Percentiles rank a stretch among this genome's conserved stretches.
phyloP scores from a whole-genome alignment of 2,797 vertebrate species.

The Clarias pachynema region DNA sequence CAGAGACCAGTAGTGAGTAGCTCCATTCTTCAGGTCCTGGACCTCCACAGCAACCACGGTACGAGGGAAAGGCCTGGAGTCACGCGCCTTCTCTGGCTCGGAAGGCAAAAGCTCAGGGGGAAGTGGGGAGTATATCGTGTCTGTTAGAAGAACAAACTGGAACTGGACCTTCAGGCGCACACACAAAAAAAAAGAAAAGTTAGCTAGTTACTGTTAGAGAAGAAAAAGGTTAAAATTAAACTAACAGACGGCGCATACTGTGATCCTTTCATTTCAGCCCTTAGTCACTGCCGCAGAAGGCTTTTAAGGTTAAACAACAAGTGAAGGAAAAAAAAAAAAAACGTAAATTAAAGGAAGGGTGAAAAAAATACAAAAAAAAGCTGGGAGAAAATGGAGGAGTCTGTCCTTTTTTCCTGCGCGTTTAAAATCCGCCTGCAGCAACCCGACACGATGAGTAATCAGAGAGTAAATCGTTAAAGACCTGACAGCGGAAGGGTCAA shows the following conservation, averaged over 20 bases:
- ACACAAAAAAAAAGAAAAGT: conserved; percentile 65
- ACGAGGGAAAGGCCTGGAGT: conserved; percentile 85
- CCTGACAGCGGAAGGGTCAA: conserved; percentile 33
- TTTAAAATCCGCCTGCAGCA: conserved; percentile 50
- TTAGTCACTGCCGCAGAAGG: conserved; percentile 2
- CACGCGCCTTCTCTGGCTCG: conserved; percentile 79
- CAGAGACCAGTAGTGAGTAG: conserved; percentile 96
- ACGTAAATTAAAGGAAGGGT: conserved; percentile 56
- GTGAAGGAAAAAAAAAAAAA: conserved; percentile 45
- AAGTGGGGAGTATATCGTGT: conserved; percentile 93
- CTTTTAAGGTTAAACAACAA: conserved; percentile 45
- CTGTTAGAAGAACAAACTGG: conserved; percentile 95
- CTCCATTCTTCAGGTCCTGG: conserved; percentile 96
- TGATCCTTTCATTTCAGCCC: background rate
- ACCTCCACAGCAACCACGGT: conserved; percentile 96
- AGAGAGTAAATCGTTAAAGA: conserved; percentile 59
- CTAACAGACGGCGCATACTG: background rate
- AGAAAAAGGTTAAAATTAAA: background rate
- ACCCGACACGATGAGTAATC: conserved; percentile 40
- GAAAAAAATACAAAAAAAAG: conserved; percentile 27
- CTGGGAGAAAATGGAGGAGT: conserved; percentile 38
- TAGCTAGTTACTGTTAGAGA: background rate
- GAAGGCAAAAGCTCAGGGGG: conserved; percentile 88
- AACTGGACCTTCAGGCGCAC: conserved; percentile 88
- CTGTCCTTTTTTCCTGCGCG: background rate